Evolutionary conservation across 1,140 invertebrate species (phyloP).

Genomic region (Temnothorax longispinosus): DNA sequence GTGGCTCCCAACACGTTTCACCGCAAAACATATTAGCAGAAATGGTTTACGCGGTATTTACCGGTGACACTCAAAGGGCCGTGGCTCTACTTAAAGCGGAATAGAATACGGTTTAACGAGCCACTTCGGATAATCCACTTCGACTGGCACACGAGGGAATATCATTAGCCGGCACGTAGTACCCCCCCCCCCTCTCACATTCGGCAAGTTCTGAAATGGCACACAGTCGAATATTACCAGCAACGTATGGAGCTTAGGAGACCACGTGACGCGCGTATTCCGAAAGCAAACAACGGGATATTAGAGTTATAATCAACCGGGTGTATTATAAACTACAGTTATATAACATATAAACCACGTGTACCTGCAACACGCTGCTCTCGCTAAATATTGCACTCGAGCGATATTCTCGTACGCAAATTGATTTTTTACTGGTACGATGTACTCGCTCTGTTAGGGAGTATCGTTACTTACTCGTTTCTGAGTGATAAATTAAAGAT

Average conservation of each 20-base stretch:
- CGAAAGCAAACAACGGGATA: not conserved
- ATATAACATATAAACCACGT: not conserved
- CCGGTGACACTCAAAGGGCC: conserved; percentile 47
- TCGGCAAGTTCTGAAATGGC: conserved; percentile 54
- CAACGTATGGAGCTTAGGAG: conserved; percentile 13
- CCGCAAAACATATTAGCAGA: conserved; percentile 43
- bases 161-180: conserved; percentile 55
- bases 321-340: conserved; percentile 22
- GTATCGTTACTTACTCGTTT: not conserved
- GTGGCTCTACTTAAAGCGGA: conserved; percentile 49
- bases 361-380: not conserved
- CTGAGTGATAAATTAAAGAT: not conserved
- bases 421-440: conserved; percentile 1
- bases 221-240: conserved; percentile 49
- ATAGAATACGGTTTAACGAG: conserved; percentile 63
- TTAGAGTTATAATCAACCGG: conserved; percentile 45
- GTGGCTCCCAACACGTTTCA: conserved; percentile 41
- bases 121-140: conserved; percentile 61
- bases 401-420: not conserved
- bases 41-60: conserved; percentile 60
- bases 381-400: not conserved
- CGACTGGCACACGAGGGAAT: conserved; percentile 43
- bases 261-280: conserved; percentile 38
- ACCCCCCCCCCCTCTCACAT: conserved; percentile 1
- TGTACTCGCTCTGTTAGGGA: not conserved